Evolutionary conservation across 2,888 invertebrate species (phyloP).

Genomic region (Copidosoma aretas): DNA sequence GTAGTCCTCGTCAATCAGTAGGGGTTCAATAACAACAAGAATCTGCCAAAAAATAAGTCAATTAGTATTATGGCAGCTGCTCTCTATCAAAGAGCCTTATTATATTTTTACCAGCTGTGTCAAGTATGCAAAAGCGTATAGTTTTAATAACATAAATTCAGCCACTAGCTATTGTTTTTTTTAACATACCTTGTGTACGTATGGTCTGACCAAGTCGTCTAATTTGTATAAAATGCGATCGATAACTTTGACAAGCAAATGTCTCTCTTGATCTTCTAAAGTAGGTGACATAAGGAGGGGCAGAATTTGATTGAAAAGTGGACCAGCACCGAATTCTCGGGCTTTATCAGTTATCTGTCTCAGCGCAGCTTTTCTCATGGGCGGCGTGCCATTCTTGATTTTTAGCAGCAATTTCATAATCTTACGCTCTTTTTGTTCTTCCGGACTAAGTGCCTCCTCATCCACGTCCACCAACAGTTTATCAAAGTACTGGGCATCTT

Average conservation of each 20-base stretch:
- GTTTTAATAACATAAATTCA: no score
- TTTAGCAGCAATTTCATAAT: slow-evolving; percentile 98
- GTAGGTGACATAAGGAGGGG: slow-evolving; percentile 99
- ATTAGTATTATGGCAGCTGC: no score
- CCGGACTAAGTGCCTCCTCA: slow-evolving; percentile 92
- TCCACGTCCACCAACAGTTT: slow-evolving; percentile 97
- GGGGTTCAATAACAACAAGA: slow-evolving; percentile 97
- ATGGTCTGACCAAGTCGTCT: slow-evolving; percentile 97
- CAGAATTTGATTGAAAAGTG: slow-evolving; percentile 97
- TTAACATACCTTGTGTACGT: slow-evolving; percentile 87
- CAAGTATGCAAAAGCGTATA: background rate
- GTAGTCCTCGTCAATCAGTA: slow-evolving; percentile 99
- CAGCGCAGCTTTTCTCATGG: slow-evolving; percentile 97
- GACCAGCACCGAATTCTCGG: slow-evolving; percentile 97
- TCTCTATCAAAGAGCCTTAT: no score
- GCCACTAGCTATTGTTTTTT: slow-evolving; percentile 5
- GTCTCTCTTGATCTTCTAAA: slow-evolving; percentile 98
- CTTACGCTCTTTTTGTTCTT: slow-evolving; percentile 97
- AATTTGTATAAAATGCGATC: slow-evolving; percentile 98
- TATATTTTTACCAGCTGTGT: no score
- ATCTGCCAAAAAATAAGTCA: slow-evolving; percentile 67
- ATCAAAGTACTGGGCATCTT: slow-evolving; percentile 97
- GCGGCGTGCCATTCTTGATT: slow-evolving; percentile 99
- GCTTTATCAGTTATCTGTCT: slow-evolving; percentile 99
- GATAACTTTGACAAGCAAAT: slow-evolving; percentile 97